Conservation (phyloP, 2,888 invertebrate genomes). For the Trachelus troglodyta region DNA sequence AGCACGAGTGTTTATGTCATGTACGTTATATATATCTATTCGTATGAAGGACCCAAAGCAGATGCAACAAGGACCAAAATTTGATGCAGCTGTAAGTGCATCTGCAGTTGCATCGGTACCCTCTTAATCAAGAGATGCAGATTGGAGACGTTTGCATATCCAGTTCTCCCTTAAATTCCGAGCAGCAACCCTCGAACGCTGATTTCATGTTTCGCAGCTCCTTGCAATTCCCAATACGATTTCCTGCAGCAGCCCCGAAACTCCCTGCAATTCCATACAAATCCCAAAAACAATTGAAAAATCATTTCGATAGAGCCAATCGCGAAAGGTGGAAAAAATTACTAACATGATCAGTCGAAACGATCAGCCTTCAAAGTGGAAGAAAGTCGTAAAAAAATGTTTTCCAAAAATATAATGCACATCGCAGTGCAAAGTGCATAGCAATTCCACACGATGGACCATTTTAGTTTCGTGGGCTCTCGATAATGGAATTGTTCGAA, state of each 20-base stretch:
- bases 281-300: no score
- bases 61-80: not conserved
- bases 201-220: not conserved
- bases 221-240: not conserved
- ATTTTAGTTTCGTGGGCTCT: not conserved
- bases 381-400: no score
- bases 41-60: not conserved
- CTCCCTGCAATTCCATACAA: no score
- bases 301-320: no score
- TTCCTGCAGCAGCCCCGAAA: not conserved
- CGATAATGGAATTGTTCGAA: not conserved
- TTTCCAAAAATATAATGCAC: no score
- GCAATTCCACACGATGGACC: not conserved
- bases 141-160: constrained; percentile 19
- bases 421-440: not conserved
- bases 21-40: not conserved
- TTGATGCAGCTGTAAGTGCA: constrained; percentile 2
- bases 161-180: not conserved
- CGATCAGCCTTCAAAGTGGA: no score
- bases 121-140: constrained; percentile 24
- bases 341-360: no score
- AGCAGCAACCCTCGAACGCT: not conserved
- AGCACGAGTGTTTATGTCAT: not conserved
- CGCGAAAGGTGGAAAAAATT: no score
- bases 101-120: not conserved